Conservation (phyloP, 2,797 vertebrate genomes). For the Rhincodon typus region DNA sequence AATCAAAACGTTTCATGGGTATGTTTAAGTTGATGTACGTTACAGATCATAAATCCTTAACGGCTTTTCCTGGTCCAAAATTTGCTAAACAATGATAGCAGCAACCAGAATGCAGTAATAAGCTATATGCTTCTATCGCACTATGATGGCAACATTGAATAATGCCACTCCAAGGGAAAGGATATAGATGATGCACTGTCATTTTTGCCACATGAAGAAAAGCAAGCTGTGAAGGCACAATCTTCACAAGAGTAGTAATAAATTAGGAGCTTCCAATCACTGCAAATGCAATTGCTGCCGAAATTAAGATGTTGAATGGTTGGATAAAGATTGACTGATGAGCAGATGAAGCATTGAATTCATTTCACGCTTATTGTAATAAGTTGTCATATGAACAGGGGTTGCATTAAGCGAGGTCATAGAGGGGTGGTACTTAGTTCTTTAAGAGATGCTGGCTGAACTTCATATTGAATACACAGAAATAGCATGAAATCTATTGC, state of each 20-base stretch:
- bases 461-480: too few species aligned
- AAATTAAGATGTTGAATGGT: too few species aligned
- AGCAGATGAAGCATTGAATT: too few species aligned
- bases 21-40: not conserved
- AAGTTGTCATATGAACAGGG: too few species aligned
- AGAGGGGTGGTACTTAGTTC: too few species aligned
- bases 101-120: not conserved
- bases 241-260: not conserved
- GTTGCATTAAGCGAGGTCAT: too few species aligned
- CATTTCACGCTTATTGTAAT: too few species aligned
- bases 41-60: not conserved
- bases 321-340: too few species aligned
- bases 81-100: not conserved
- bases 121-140: not conserved
- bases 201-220: not conserved
- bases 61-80: not conserved
- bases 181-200: not conserved
- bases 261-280: not conserved
- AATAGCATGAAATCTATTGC: too few species aligned
- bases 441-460: too few species aligned
- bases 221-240: not conserved
- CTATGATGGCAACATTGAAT: not conserved
- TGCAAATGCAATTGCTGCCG: not conserved
- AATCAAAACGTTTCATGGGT: not conserved
- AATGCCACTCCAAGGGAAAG: not conserved